Evolutionary conservation across 2,797 vertebrate genomes (phyloP).

Genomic region (Loris lydekkerianus): DNA sequence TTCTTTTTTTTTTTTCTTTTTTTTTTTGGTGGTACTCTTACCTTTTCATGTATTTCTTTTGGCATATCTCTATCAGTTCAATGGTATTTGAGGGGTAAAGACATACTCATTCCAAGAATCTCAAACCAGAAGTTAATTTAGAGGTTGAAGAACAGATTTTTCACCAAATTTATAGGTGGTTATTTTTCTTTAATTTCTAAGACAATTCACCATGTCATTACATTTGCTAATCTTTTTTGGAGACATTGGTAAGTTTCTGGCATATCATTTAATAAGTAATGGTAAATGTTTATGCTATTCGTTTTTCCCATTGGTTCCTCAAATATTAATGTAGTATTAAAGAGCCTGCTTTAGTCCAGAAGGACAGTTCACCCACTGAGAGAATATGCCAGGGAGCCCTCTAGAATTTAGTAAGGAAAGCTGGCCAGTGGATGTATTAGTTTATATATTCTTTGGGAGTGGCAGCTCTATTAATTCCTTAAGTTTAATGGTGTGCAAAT

Average conservation of each 20-base stretch:
- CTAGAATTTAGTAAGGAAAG: neutral
- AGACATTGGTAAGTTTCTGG: neutral
- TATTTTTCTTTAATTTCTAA: neutral
- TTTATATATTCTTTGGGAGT: neutral
- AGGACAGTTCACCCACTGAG: neutral
- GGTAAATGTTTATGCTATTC: neutral
- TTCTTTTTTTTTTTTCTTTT: neutral
- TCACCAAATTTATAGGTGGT: neutral
- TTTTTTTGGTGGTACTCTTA: neutral
- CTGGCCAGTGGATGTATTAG: neutral
- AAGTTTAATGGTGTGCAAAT: neutral
- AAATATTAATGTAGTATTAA: neutral
- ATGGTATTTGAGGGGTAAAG: neutral
- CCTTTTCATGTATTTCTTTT: neutral
- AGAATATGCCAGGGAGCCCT: neutral
- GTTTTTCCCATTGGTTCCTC: neutral
- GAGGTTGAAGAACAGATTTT: neutral
- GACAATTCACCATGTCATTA: neutral
- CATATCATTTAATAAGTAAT: neutral
- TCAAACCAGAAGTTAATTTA: neutral
- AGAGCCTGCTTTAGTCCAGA: neutral
- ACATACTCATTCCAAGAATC: neutral
- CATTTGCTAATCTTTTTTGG: neutral
- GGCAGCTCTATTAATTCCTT: neutral
- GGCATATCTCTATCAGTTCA: neutral